A percentile compares a stretch with the other conserved stretches of the same genome.
Evolutionary conservation across 2,797 vertebrate species (phyloP).

Genomic region (Arrhamphus sclerolepis): DNA sequence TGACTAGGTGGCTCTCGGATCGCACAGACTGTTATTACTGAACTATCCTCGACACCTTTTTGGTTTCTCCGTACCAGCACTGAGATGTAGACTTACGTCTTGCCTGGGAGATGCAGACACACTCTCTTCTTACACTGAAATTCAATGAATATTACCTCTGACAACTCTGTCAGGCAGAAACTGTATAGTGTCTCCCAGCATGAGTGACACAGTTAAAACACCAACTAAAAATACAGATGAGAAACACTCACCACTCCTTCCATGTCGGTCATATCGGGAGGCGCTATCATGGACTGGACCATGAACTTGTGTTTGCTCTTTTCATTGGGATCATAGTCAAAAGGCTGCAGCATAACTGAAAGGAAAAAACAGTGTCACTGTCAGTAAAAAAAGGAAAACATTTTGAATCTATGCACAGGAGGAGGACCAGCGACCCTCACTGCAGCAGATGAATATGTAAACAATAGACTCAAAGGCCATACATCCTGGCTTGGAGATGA

Average conservation of each 20-base stretch:
- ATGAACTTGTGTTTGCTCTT: slow-evolving; percentile 99
- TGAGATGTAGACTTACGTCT: slow-evolving; percentile 5
- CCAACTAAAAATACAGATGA: slow-evolving; percentile 8
- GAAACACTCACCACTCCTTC: slow-evolving; percentile 94
- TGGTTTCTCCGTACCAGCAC: slow-evolving; percentile 20
- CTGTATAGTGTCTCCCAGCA: not conserved
- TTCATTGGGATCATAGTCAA: slow-evolving; percentile 99
- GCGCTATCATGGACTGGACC: slow-evolving; percentile 98
- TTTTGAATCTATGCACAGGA: not conserved
- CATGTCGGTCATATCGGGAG: slow-evolving; percentile 97
- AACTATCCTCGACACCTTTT: slow-evolving; percentile 11
- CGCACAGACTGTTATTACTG: slow-evolving; percentile 27
- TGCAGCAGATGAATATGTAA: too few species aligned
- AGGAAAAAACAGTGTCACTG: slow-evolving; percentile 43
- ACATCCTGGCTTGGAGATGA: too few species aligned
- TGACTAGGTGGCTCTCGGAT: slow-evolving; percentile 19
- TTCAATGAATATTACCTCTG: not conserved
- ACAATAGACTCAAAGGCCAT: too few species aligned
- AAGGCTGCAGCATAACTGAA: slow-evolving; percentile 99
- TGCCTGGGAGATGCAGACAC: not conserved
- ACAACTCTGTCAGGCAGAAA: too few species aligned
- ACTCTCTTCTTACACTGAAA: slow-evolving; percentile 1
- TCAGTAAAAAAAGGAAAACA: slow-evolving; percentile 19
- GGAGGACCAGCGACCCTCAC: too few species aligned
- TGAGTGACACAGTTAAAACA: not conserved